Evolutionary conservation across 2,888 invertebrate genomes (phyloP).

Genomic region (Empis stercorea): DNA sequence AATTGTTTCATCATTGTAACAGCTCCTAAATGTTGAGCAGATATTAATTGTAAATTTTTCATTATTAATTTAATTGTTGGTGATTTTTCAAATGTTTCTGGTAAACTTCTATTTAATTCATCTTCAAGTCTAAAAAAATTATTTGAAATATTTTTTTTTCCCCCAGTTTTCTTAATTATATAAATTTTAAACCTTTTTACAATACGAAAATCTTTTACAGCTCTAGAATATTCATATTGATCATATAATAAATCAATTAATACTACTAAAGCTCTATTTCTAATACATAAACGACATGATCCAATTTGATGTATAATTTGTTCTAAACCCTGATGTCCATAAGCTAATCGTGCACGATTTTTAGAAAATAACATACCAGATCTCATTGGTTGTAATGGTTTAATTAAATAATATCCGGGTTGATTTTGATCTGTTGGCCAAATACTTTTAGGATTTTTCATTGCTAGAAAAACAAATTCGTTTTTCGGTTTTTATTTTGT

Average conservation of each 20-base stretch:
- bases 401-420: too few relatives aligned
- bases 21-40: not conserved
- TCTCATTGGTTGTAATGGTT: not conserved
- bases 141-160: too few relatives aligned
- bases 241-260: slow-evolving; percentile 25
- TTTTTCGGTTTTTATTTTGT: too few relatives aligned
- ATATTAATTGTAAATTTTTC: not conserved
- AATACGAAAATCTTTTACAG: slow-evolving; percentile 22
- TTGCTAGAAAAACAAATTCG: too few relatives aligned
- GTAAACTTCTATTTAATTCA: not conserved
- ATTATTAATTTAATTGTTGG: slow-evolving; percentile 1
- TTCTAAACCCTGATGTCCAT: slow-evolving; percentile 23
- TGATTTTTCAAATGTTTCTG: not conserved
- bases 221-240: slow-evolving; percentile 22
- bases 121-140: slow-evolving; percentile 4
- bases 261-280: slow-evolving; percentile 23
- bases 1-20: not conserved
- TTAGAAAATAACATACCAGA: slow-evolving; percentile 1
- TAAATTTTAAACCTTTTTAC: slow-evolving; percentile 29
- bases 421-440: too few relatives aligned
- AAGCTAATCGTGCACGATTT: slow-evolving; percentile 19
- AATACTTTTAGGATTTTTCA: too few relatives aligned
- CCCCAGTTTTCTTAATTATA: too few relatives aligned
- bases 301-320: slow-evolving; percentile 24
- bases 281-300: slow-evolving; percentile 18